Evolutionary conservation across 2,888 invertebrate species (phyloP).

Genomic region (Anarsia innoxiella): DNA sequence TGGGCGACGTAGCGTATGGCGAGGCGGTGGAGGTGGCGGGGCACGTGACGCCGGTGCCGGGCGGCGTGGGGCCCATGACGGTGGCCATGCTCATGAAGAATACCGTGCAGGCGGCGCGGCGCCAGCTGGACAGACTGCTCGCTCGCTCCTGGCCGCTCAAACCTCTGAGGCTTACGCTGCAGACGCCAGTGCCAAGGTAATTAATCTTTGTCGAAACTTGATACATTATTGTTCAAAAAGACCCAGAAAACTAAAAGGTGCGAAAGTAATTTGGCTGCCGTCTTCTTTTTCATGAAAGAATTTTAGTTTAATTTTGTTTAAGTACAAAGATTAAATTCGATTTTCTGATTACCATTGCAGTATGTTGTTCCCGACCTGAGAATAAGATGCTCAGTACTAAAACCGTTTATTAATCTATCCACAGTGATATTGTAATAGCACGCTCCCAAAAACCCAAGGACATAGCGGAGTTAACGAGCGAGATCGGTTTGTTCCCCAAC

Average conservation of each 20-base stretch:
- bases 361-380: too few relatives aligned
- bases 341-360: too few relatives aligned
- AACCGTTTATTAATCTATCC: too few relatives aligned
- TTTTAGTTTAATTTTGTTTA: too few relatives aligned
- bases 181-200: constrained; percentile 92
- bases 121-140: constrained; percentile 74
- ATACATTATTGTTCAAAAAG: too few relatives aligned
- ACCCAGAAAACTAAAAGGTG: too few relatives aligned
- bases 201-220: too few relatives aligned
- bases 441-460: constrained; percentile 91
- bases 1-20: constrained; percentile 95
- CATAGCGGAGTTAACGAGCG: constrained; percentile 83
- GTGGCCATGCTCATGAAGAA: constrained; percentile 98
- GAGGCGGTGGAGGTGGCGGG: constrained; percentile 88
- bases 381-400: too few relatives aligned
- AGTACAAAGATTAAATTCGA: too few relatives aligned
- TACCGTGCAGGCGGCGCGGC: constrained; percentile 89
- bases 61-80: constrained; percentile 99
- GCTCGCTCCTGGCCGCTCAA: constrained; percentile 81
- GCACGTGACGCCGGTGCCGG: constrained; percentile 95
- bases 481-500: constrained; percentile 86
- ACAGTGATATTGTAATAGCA: constrained; percentile 92
- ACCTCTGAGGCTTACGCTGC: constrained; percentile 77
- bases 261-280: too few relatives aligned
- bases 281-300: too few relatives aligned